Evolutionary conservation across 2,888 invertebrate species (phyloP).

Genomic region (Parascotia fuliginaria): DNA sequence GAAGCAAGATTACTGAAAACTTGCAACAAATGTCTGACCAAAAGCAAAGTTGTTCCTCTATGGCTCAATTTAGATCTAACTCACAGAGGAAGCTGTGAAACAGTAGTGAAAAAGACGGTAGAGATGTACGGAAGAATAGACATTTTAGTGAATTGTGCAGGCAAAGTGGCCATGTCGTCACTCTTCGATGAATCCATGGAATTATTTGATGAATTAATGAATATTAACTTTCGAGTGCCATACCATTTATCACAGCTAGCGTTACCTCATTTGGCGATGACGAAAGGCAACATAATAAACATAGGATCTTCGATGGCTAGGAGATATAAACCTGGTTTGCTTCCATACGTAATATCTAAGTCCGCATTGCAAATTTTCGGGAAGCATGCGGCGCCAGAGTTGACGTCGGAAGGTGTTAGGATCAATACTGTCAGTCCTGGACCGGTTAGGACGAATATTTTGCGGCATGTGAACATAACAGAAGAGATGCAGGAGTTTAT

Average conservation of each 20-base stretch:
- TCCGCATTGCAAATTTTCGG: conserved; percentile 54
- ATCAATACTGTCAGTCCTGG: conserved; percentile 61
- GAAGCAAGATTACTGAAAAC: conserved; percentile 48
- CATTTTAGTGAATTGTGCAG: conserved; percentile 59
- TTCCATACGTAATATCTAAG: conserved; percentile 55
- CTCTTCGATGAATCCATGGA: conserved; percentile 54
- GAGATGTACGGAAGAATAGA: conserved; percentile 57
- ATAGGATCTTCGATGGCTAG: conserved; percentile 54
- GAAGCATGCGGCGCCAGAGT: conserved; percentile 54
- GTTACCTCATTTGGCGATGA: conserved; percentile 55
- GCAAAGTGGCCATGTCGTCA: conserved; percentile 48
- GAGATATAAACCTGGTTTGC: conserved; percentile 48
- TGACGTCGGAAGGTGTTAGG: conserved; percentile 54
- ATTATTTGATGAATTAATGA: conserved; percentile 57
- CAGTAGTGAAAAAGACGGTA: conserved; percentile 51
- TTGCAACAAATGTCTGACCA: conserved; percentile 46
- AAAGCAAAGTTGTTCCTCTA: conserved; percentile 39
- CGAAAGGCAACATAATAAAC: conserved; percentile 62
- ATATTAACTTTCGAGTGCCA: conserved; percentile 59
- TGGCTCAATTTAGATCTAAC: conserved; percentile 51
- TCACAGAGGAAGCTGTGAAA: conserved; percentile 50
- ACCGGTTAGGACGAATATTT: conserved; percentile 52
- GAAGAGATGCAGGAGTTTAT: conserved; percentile 28
- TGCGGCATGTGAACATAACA: conserved; percentile 46
- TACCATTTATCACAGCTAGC: conserved; percentile 54